A percentile compares a stretch with the other conserved stretches of the same genome.
These are phyloP conservation scores for Globodera rostochiensis DNA, from an alignment of 1,140 invertebrate genomes.

Conservation along the genomic window DNA sequence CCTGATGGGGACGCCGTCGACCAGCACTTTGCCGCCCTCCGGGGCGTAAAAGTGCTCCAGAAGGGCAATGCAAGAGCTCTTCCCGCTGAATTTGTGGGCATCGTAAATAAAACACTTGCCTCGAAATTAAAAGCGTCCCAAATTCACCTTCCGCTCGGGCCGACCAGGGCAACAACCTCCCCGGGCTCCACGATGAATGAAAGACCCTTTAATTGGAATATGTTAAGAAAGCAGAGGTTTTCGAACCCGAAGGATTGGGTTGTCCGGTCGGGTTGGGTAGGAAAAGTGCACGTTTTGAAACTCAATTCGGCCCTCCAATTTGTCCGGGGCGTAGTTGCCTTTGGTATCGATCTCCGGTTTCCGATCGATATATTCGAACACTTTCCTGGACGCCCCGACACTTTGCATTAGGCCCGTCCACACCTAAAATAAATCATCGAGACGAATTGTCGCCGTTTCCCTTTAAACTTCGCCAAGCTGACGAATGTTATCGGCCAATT, in stretches of 20 bases:
- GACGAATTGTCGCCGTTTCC: neutral
- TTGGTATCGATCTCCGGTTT: conserved; percentile 62
- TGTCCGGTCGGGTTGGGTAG: conserved; percentile 68
- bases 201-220: conserved; percentile 59
- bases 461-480: conserved; percentile 24
- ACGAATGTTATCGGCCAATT: conserved; percentile 60
- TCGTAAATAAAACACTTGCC: neutral
- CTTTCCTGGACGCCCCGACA: conserved; percentile 67
- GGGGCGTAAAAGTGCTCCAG: conserved; percentile 67
- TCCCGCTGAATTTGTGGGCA: conserved; percentile 58
- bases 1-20: conserved; percentile 66
- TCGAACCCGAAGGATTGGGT: conserved; percentile 73
- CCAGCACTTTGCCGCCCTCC: conserved; percentile 59
- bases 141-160: conserved; percentile 61
- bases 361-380: conserved; percentile 67
- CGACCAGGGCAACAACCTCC: conserved; percentile 68
- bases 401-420: conserved; percentile 67
- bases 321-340: conserved; percentile 35
- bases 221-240: neutral
- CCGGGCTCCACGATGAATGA: conserved; percentile 66
- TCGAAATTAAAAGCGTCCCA: neutral
- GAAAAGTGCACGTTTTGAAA: conserved; percentile 68
- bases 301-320: conserved; percentile 62
- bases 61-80: conserved; percentile 67
- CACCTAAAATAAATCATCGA: conserved; percentile 44